Evolutionary conservation across 1,140 invertebrate species (phyloP).

Genomic region (Copidosoma floridanum): DNA sequence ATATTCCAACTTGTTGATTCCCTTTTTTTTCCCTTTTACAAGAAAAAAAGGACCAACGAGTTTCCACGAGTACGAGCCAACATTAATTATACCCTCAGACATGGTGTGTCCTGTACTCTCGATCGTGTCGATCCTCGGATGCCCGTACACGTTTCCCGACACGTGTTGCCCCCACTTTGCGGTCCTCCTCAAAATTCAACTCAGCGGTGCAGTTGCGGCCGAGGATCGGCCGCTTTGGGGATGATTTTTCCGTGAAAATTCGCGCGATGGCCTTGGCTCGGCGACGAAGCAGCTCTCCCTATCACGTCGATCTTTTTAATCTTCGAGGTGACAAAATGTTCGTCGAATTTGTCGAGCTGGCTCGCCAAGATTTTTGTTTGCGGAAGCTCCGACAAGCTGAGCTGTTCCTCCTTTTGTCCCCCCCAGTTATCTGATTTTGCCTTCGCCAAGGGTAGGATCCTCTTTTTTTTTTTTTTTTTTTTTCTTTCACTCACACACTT

Average conservation of each 20-base stretch:
- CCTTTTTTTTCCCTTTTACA: no score
- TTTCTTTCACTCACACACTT: neutral
- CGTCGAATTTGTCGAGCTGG: neutral
- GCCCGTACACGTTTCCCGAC: neutral
- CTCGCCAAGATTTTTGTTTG: neutral
- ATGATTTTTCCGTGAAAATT: neutral
- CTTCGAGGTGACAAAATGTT: neutral
- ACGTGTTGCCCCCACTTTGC: no score
- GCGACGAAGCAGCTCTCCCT: no score
- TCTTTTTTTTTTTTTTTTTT: neutral
- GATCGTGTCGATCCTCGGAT: neutral
- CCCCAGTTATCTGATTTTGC: neutral
- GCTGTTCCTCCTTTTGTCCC: neutral
- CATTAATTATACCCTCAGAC: no score
- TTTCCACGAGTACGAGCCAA: no score
- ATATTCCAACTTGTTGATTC: no score
- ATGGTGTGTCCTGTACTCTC: neutral
- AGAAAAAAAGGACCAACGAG: no score
- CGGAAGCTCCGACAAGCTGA: neutral
- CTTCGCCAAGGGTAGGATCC: neutral
- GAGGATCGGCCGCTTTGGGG: neutral
- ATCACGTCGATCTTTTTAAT: no score
- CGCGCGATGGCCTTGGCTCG: neutral
- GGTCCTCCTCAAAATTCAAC: constrained; percentile 5
- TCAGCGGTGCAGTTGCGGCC: neutral